Base-by-base conservation (phyloP, 2,888 invertebrate genomes). In the Apotomis turbidana region DNA sequence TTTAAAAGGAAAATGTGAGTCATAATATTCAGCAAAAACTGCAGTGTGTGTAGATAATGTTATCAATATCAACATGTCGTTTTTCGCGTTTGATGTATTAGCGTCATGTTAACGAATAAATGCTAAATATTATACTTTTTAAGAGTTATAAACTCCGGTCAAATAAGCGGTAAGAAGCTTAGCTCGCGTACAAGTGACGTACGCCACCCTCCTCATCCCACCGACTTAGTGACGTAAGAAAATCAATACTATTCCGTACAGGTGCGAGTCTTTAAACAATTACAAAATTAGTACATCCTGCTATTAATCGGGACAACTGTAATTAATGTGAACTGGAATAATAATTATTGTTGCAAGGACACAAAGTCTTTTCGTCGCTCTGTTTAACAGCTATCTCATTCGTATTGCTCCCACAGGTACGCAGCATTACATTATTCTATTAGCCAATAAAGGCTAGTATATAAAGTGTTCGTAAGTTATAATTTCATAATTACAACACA, bases 241-340 rank as follows among this genome's bases (percentile, higher is more conserved):
- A 89, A 89, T 89, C 89, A 89, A 89, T 89, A 86, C 80, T 76
- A 79, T 66, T 62, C 61, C 66, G 12, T n/a, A 63, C 46, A 59
- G 41, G 46, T 57, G 49, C 54, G 60, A 58, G 57, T 13, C 36
- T 38, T 8, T 5, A 57, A 61, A 49, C 5, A 57, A 13, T 44
- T 57, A 61, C 51, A 10, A 10, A 44, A 46, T 36, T n/a, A 13
- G 4, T 6, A 41, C 10, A 38, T 3, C 36, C 3, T n/a, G 60
- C n/a, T 46, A 38, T 3, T 27, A 44, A 51, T 51, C 10, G 67
- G n/a, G 51, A 51, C 61, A 57, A 61, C 46, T 67, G 51, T 57
- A 54, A 57, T 67, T 36, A 66, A 55, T 46, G 4, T 36, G 13
- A 61, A 57, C 52, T 27, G 58, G 51, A 49, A 10, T 9, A 41